Evolutionary conservation across 2,888 invertebrate species (phyloP), one percentile per base, ranked within the genome.

Genomic region (Drosophila dives): DNA sequence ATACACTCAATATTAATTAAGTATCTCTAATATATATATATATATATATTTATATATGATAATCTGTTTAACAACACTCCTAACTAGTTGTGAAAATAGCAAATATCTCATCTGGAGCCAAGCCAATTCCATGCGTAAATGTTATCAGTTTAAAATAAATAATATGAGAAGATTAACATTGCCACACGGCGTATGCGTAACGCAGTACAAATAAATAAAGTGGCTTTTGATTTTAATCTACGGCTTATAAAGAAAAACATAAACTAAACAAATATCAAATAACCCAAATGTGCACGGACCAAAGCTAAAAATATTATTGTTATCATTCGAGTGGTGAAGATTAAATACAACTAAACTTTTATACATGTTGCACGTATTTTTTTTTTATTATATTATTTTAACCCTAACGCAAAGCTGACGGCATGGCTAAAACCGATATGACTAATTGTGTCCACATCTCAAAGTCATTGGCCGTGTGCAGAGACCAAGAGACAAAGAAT

Each of bases 101-200:
- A 38, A 17, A 38, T 17, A 17, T 38, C 38, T 38, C 17, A 8
- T 17, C n/a, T 38, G 38, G 38, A 53, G 48, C 42, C 38, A 10
- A 54, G 48, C 11, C 20, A 54, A 58, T 66, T 54, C 34, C 45
- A 60, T 51, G 23, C 42, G 45, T 17, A 33, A 26, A n/a, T 17
- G 20, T 72, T 59, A 64, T 50, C 48, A 51, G 29, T 36, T 20
- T 15, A 15, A 42, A 42, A 7, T 33, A 29, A 40, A 12, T 42
- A 8, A 45, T n/a, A 23, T 23, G 40, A 50, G 34, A 42, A 20
- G 20, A 29, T 38, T 32, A n/a, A 26, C 53, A 53, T 38, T 17
- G 29, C 48, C 20, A 32, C 63, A 56, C 3, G 63, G 26, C 63
- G 63, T 32, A 38, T 61, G 20, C 49, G 64, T 33, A 64, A 50